Base-by-base conservation (phyloP, 2,797 vertebrate genomes). In the Danio jaintianensis region DNA sequence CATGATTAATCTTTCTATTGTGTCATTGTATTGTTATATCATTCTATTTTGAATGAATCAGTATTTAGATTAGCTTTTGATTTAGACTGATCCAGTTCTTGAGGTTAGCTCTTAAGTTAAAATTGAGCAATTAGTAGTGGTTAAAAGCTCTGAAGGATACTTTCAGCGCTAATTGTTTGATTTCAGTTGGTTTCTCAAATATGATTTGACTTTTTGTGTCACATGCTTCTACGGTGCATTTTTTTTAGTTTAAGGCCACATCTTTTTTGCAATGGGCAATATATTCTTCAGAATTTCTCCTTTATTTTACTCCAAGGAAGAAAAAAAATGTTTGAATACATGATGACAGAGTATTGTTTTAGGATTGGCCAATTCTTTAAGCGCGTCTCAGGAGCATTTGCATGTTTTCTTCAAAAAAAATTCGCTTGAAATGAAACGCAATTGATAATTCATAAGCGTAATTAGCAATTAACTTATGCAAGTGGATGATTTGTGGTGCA, bases 401-500 rank as follows among this genome's bases (percentile, higher is more conserved):
- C n/a, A 38, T 69, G 15, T 71, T 53, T 43, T 53, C 38, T 55
- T 15, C 0, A 10, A 52, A 40, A 36, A n/a, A 70, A 22, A 71
- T 1, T 15, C 11, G 38, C 40, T 72, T 64, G 47, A 73, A 80
- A 73, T 15, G 10, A 66, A 50, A 66, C 50, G 40, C 64, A 55
- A 45, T 64, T 72, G 59, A 73, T 73, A 20, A 73, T 80, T 80
- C 58, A 64, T 73, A 50, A 80, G 22, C 9, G 20, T 47, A 80
- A 73, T 80, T 56, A 66, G 69, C 50, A 64, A 73, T 45, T 73
- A 66, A 73, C 73, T 56, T 73, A 80, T 80, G 59, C 59, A 62
- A 71, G 67, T 58, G 56, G 59, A 47, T 73, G 59, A 73, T 73
- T 47, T 63, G 69, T 47, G 59, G 59, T 67, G 75, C 55, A 82